Percentiles rank a stretch among this genome's conserved stretches.
Conservation (phyloP, 23 tunicate genomes). For the Oikopleura vanhoeffeni region DNA sequence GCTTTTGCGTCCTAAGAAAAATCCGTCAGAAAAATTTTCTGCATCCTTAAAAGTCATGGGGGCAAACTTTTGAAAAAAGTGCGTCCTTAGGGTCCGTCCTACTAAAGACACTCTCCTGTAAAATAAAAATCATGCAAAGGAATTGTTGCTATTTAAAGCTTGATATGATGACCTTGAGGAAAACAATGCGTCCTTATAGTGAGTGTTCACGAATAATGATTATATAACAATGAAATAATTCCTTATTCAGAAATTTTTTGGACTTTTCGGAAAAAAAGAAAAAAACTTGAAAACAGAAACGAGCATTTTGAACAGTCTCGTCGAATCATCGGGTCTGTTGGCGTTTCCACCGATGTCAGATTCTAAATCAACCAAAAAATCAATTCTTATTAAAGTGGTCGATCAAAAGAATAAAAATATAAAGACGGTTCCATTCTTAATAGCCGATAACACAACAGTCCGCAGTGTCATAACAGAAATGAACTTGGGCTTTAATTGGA, state of each 20-base stretch:
- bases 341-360: not conserved
- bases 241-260: not conserved
- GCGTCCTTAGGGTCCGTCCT: too few relatives aligned
- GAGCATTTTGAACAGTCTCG: not conserved
- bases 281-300: not conserved
- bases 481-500: not conserved
- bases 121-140: too few relatives aligned
- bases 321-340: not conserved
- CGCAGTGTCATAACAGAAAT: not conserved
- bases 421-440: not conserved
- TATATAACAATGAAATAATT: too few relatives aligned
- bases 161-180: too few relatives aligned
- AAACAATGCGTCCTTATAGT: too few relatives aligned
- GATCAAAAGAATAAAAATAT: not conserved
- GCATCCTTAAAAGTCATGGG: too few relatives aligned
- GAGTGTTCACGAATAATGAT: too few relatives aligned
- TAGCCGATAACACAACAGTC: not conserved
- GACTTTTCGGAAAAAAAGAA: not conserved
- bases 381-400: not conserved
- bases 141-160: too few relatives aligned
- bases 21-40: too few relatives aligned
- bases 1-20: too few relatives aligned
- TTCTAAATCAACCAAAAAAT: not conserved
- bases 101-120: too few relatives aligned
- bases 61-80: too few relatives aligned